Percentiles rank a stretch among this genome's conserved stretches.
These are phyloP conservation scores for Rhea pennata DNA, from an alignment of 2,113 vertebrate genomes.

Conservation along the genomic window DNA sequence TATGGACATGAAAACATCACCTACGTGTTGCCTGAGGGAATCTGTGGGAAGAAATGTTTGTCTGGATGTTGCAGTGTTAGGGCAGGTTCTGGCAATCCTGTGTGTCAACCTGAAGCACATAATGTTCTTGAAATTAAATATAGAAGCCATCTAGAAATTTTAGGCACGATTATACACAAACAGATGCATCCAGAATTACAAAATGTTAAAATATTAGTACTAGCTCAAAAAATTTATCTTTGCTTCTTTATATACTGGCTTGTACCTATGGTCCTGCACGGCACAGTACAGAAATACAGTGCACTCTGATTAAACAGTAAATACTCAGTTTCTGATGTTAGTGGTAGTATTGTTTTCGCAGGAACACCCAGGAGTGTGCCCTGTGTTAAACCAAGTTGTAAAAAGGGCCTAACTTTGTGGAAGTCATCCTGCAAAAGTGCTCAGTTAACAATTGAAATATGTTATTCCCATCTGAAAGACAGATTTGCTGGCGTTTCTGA, in stretches of 20 bases:
- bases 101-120: not conserved
- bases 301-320: not conserved
- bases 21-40: not conserved
- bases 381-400: accelerated
- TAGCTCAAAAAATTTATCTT: not conserved
- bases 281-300: not conserved
- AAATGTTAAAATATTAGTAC: not conserved
- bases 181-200: not conserved
- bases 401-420: not conserved
- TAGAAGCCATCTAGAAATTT: not conserved
- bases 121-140: not conserved
- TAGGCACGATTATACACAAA: not conserved
- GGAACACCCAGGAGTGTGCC: not conserved
- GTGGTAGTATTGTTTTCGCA: not conserved
- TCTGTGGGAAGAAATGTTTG: not conserved
- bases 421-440: not conserved
- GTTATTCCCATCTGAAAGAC: not conserved
- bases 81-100: not conserved
- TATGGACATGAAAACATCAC: not conserved
- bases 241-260: not conserved
- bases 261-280: accelerated
- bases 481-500: not conserved
- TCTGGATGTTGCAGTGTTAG: not conserved
- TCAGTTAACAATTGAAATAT: not conserved
- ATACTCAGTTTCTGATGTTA: not conserved